Evolutionary conservation across 2,797 vertebrate species (phyloP).

Genomic region (Darevskia nairensis): DNA sequence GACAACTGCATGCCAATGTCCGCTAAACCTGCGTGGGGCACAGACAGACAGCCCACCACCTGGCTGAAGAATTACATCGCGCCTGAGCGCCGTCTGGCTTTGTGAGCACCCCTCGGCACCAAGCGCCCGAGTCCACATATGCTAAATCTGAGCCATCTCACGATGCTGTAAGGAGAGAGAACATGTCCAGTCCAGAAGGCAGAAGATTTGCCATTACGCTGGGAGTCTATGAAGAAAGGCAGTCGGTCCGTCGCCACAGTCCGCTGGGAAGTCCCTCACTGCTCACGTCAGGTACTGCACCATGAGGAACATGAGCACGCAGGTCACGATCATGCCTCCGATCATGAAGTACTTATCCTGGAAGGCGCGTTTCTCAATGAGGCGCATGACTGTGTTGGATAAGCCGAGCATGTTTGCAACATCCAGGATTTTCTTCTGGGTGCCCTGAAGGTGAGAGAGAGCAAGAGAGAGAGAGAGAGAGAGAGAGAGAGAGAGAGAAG

Average conservation of each 20-base stretch:
- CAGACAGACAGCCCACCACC: conserved; percentile 3
- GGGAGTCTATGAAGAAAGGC: conserved; percentile 45
- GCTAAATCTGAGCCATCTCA: neutral
- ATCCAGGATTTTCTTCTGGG: conserved; percentile 98
- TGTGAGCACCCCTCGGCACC: conserved; percentile 18
- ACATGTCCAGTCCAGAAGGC: neutral
- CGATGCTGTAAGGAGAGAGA: neutral
- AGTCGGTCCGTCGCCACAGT: conserved; percentile 47
- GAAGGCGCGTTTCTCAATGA: conserved; percentile 94
- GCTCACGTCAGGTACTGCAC: conserved; percentile 93
- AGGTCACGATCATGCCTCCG: conserved; percentile 94
- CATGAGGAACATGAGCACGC: conserved; percentile 91
- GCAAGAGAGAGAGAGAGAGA: neutral
- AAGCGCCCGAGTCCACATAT: neutral
- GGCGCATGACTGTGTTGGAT: conserved; percentile 97
- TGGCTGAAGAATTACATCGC: conserved; percentile 3
- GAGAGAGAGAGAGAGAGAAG: neutral
- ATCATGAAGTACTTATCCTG: conserved; percentile 98
- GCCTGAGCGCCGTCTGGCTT: neutral
- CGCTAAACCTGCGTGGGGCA: neutral
- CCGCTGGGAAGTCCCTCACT: neutral
- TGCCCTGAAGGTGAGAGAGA: conserved; percentile 80
- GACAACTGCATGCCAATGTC: neutral
- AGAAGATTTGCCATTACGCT: conserved; percentile 41
- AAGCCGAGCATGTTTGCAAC: conserved; percentile 96